Conservation (phyloP, 1,140 invertebrate species). For the Druon quercuslanigerum region DNA sequence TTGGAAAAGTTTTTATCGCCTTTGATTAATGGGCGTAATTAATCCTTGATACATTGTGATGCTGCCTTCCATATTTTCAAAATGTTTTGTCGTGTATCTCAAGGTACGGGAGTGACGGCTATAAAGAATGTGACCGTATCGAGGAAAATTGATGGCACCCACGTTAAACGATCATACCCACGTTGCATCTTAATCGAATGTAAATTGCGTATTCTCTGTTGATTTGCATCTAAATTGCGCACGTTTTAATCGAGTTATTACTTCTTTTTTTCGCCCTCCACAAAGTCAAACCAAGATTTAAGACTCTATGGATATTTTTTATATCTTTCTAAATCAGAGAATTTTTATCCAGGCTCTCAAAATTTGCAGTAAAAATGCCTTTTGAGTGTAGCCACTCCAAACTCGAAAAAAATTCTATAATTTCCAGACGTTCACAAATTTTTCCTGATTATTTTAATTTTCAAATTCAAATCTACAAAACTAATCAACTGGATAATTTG, state of each 20-base stretch:
- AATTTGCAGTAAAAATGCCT: too few species aligned
- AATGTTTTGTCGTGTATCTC: not conserved
- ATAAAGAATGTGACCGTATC: slow-evolving; percentile 16
- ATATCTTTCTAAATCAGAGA: too few species aligned
- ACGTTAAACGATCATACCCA: slow-evolving; percentile 26
- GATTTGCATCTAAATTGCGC: slow-evolving; percentile 27
- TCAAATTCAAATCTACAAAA: too few species aligned
- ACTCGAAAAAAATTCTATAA: too few species aligned
- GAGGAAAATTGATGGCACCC: slow-evolving; percentile 31
- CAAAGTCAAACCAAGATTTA: slow-evolving; percentile 20
- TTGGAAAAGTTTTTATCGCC: too few species aligned
- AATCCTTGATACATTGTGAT: not conserved
- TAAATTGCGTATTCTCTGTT: slow-evolving; percentile 24
- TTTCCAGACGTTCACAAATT: too few species aligned
- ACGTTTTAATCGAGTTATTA: slow-evolving; percentile 22
- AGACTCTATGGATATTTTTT: not conserved
- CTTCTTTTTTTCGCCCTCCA: slow-evolving; percentile 27
- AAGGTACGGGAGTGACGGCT: slow-evolving; percentile 19
- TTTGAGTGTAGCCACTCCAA: too few species aligned
- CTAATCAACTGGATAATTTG: too few species aligned
- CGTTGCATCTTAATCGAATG: slow-evolving; percentile 30
- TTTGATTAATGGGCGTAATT: not conserved
- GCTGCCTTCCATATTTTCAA: not conserved
- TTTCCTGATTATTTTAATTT: too few species aligned
- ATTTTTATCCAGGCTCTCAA: too few species aligned